phyloP scores from a whole-genome alignment of 35 echinoderm and acorn worm genomes.

The Ptychodera flava region DNA sequence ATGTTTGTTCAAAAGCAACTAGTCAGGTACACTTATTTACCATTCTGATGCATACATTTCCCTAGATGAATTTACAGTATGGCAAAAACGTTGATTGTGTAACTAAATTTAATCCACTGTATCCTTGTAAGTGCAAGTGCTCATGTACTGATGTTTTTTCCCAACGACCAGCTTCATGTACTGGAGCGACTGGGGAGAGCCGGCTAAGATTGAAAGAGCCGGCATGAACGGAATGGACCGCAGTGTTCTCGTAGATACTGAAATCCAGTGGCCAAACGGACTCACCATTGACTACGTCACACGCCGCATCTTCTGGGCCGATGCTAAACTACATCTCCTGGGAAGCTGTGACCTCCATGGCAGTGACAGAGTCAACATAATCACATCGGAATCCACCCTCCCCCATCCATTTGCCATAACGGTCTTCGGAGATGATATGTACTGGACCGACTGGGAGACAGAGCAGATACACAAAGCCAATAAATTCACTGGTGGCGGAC shows the following conservation, averaged over 20 bases:
- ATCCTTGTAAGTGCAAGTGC: too few relatives aligned
- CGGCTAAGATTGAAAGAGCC: not conserved
- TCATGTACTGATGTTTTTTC: too few relatives aligned
- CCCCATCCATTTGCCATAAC: slow-evolving; percentile 4
- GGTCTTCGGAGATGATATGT: slow-evolving; percentile 16
- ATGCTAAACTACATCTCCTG: slow-evolving; percentile 59
- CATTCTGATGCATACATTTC: not conserved
- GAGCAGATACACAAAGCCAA: not conserved
- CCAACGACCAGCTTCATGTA: not conserved
- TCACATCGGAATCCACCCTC: not conserved
- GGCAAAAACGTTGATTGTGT: not conserved
- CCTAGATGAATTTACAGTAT: too few relatives aligned
- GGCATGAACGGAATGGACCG: not conserved
- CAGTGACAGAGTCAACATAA: not conserved
- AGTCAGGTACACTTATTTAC: not conserved
- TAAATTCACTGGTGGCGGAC: not conserved
- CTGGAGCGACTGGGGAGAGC: slow-evolving; percentile 18
- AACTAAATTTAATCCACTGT: not conserved
- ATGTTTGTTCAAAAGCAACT: not conserved
- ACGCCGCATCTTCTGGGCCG: slow-evolving; percentile 81
- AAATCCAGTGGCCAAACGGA: slow-evolving; percentile 3
- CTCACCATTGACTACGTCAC: slow-evolving; percentile 25
- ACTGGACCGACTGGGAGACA: slow-evolving; percentile 21
- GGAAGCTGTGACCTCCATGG: not conserved
- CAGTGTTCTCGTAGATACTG: not conserved